phyloP scores from a whole-genome alignment of 2,888 invertebrate genomes.

The Eudemis profundana region DNA sequence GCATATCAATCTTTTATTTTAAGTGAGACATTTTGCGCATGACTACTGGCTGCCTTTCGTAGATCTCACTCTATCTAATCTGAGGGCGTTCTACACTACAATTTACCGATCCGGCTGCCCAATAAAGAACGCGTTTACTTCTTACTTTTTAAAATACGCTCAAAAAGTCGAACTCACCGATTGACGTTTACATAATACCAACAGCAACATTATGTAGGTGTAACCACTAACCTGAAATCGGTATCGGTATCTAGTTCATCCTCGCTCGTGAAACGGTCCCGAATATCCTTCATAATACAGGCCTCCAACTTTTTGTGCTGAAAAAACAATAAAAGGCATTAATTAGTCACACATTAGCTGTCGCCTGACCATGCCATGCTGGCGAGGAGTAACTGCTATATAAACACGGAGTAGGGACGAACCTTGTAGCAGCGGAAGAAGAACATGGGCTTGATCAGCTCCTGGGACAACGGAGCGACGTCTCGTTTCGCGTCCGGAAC shows the following conservation, averaged over 20 bases:
- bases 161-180: too few relatives aligned
- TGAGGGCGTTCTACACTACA: too few relatives aligned
- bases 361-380: neutral
- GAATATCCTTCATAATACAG: conserved; percentile 89
- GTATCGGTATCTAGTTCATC: conserved; percentile 84
- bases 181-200: too few relatives aligned
- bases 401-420: conserved; percentile 33
- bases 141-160: too few relatives aligned
- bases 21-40: too few relatives aligned
- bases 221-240: conserved; percentile 73
- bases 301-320: conserved; percentile 89
- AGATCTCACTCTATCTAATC: too few relatives aligned
- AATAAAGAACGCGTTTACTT: too few relatives aligned
- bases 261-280: conserved; percentile 86
- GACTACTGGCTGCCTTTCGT: too few relatives aligned
- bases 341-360: neutral
- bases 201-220: neutral
- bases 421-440: conserved; percentile 90
- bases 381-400: neutral
- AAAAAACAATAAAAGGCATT: conserved; percentile 33
- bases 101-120: too few relatives aligned
- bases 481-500: conserved; percentile 88
- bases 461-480: conserved; percentile 86
- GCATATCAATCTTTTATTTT: too few relatives aligned
- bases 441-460: conserved; percentile 88